Percentiles rank a stretch among this genome's conserved stretches.
These are phyloP conservation scores for Heliocidaris erythrogramma DNA, from an alignment of 35 echinoderm and acorn worm species.

Conservation along the genomic window DNA sequence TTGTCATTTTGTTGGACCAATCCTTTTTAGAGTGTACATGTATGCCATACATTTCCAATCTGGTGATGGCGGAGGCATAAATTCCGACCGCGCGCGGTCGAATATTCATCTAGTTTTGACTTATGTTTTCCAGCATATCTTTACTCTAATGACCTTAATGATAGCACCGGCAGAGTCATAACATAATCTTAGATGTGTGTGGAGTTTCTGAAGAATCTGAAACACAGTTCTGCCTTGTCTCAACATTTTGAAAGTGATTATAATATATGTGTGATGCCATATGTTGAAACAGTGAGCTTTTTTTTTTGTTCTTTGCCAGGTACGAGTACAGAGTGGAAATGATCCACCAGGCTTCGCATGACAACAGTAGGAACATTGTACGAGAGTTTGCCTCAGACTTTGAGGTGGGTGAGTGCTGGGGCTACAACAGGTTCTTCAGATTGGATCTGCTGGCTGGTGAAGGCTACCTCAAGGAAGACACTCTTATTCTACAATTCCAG, in stretches of 20 bases:
- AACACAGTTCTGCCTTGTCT: background rate
- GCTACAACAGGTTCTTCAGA: conserved; percentile 96
- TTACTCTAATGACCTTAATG: too few species aligned
- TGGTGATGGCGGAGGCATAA: too few species aligned
- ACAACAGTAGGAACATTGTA: conserved; percentile 92
- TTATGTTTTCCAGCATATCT: too few species aligned
- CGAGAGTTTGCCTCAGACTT: conserved; percentile 98
- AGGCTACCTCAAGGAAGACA: conserved; percentile 93
- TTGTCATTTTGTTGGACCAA: too few species aligned
- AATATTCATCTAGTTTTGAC: too few species aligned
- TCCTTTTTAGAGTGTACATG: too few species aligned
- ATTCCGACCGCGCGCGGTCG: too few species aligned
- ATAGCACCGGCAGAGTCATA: too few species aligned
- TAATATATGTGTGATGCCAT: too few species aligned
- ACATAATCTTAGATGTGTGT: too few species aligned
- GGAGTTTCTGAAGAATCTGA: too few species aligned
- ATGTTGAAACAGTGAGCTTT: background rate
- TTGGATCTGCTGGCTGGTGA: conserved; percentile 89
- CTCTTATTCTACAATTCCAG: conserved; percentile 96
- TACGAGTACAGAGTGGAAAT: conserved; percentile 99
- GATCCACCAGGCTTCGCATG: conserved; percentile 93
- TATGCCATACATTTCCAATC: too few species aligned
- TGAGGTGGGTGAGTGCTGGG: conserved; percentile 99
- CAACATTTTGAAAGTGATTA: background rate
- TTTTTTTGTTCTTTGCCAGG: conserved; percentile 36